Percentiles rank a stretch among this genome's conserved stretches.
Evolutionary conservation across 2,797 vertebrate species (phyloP).

Genomic region (Etheostoma perlongum): DNA sequence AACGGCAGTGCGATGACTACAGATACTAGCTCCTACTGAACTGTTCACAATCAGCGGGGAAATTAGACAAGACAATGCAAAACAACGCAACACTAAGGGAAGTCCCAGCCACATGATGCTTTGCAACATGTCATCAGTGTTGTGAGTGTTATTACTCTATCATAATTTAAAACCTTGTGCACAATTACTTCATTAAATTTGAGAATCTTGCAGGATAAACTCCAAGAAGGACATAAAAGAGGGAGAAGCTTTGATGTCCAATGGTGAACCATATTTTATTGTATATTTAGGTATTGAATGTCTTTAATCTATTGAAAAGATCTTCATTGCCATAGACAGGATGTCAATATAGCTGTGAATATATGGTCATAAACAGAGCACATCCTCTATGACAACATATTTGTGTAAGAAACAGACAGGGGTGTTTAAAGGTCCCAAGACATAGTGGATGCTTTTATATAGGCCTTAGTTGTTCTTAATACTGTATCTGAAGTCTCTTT

Average conservation of each 20-base stretch:
- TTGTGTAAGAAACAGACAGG: neutral
- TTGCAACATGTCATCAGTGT: conserved; percentile 60
- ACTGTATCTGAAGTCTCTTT: too few relatives aligned
- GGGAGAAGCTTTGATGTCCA: neutral
- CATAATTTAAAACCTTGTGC: conserved; percentile 64
- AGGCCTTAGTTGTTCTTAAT: too few relatives aligned
- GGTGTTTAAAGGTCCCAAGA: neutral
- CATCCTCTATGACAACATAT: neutral
- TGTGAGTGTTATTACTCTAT: conserved; percentile 68
- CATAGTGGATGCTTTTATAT: too few relatives aligned
- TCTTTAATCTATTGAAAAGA: conserved; percentile 8
- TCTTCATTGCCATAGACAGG: neutral
- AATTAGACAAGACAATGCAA: conserved; percentile 75
- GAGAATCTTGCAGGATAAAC: conserved; percentile 34
- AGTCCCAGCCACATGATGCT: conserved; percentile 74
- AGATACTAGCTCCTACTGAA: conserved; percentile 64
- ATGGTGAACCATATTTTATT: neutral
- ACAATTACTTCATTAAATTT: conserved; percentile 66
- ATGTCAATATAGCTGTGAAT: neutral
- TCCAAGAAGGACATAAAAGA: conserved; percentile 2
- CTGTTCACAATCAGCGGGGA: conserved; percentile 62
- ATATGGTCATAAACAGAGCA: neutral
- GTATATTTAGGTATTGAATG: neutral
- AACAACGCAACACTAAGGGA: conserved; percentile 70
- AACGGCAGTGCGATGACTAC: conserved; percentile 54